A percentile compares a stretch with the other conserved stretches of the same genome.
Evolutionary conservation across 2,113 vertebrate genomes (phyloP).

Genomic region (Pholis gunnellus): DNA sequence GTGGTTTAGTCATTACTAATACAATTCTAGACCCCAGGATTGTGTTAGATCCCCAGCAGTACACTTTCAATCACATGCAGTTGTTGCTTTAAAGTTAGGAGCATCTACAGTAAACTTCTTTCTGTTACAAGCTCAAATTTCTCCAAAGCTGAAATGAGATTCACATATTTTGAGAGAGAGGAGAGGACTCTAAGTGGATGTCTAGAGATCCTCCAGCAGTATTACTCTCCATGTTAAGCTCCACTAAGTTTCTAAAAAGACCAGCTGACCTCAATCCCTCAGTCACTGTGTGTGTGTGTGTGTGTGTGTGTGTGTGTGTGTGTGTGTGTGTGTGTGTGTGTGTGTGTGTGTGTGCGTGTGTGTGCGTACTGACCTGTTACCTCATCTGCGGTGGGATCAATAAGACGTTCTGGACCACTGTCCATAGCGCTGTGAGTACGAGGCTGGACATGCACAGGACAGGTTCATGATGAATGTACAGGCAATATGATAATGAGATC

Average conservation of each 20-base stretch:
- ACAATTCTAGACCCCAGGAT: neutral
- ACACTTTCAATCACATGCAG: neutral
- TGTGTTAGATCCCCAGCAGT: neutral
- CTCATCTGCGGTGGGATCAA: constrained; percentile 88
- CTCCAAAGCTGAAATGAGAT: too few relatives aligned
- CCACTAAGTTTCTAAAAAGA: constrained; percentile 27
- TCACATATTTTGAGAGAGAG: too few relatives aligned
- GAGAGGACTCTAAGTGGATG: neutral
- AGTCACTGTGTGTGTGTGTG: neutral
- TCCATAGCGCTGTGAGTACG: constrained; percentile 88
- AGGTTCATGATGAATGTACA: neutral
- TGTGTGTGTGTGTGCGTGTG: constrained; percentile 22
- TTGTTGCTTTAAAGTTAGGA: neutral
- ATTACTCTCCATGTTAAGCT: neutral
- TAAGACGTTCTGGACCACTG: constrained; percentile 88
- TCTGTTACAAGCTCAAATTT: too few relatives aligned
- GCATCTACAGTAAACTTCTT: neutral
- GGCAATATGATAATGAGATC: neutral
- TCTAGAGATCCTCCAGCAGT: neutral
- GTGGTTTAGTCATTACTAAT: neutral
- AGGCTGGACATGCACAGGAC: constrained; percentile 78
- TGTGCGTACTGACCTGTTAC: constrained; percentile 86
- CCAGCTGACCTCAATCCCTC: constrained; percentile 23
- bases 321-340: constrained; percentile 21
- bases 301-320: constrained; percentile 1